These are phyloP conservation scores for Diaperis boleti DNA, from an alignment of 2,888 invertebrate species.

Conservation along the genomic window DNA sequence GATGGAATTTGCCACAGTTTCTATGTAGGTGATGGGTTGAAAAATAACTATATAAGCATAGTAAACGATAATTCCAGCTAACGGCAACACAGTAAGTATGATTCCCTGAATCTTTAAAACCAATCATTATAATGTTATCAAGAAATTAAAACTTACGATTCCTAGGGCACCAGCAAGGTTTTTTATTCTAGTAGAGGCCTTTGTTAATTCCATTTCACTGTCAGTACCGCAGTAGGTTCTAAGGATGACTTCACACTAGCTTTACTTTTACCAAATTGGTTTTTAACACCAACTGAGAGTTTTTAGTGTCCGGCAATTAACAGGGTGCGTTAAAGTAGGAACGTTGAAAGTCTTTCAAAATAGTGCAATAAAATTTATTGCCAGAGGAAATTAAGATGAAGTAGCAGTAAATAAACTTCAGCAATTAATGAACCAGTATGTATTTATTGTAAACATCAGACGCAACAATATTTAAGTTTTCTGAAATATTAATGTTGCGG, in stretches of 20 bases:
- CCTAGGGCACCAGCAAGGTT: not conserved
- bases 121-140: too few species aligned
- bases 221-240: too few species aligned
- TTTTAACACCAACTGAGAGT: not conserved
- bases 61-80: not conserved
- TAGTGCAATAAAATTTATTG: not conserved
- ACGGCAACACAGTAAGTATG: not conserved
- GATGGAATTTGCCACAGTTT: not conserved
- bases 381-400: too few species aligned
- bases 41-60: not conserved
- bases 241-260: too few species aligned
- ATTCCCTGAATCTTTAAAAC: not conserved
- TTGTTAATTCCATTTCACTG: not conserved
- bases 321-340: not conserved
- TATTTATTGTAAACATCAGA: not conserved
- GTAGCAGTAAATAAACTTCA: not conserved
- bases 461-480: too few species aligned
- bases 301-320: not conserved
- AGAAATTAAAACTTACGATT: constrained; percentile 4
- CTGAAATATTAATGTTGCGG: too few species aligned
- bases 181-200: not conserved
- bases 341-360: not conserved
- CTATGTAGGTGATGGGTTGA: not conserved
- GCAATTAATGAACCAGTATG: not conserved
- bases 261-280: not conserved